Conservation (phyloP, 2,797 vertebrate species). For the Sebastes diploproa region DNA sequence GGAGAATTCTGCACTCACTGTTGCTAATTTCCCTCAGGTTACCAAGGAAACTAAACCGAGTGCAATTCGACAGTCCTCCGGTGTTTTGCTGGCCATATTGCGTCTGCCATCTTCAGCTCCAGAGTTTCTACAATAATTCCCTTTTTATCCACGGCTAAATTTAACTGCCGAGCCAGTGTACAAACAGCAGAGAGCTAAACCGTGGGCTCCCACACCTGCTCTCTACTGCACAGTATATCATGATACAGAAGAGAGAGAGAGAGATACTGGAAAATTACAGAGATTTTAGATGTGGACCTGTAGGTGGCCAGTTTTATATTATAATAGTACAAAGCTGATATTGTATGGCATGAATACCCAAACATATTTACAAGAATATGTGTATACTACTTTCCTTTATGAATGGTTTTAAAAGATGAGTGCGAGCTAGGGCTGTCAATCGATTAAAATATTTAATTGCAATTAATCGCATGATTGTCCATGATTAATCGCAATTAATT, state of each 20-base stretch:
- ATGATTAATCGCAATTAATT: too few species aligned
- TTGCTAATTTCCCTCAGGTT: conserved; percentile 73
- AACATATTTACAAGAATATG: background rate
- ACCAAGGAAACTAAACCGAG: conserved; percentile 72
- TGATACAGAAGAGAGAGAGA: background rate
- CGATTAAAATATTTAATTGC: too few species aligned
- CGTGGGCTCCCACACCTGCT: conserved; percentile 43
- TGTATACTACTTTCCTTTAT: background rate
- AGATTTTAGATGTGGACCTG: background rate
- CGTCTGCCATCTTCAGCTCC: conserved; percentile 50
- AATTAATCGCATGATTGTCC: background rate
- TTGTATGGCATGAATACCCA: background rate
- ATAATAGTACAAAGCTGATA: conserved; percentile 2
- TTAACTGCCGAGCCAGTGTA: conserved; percentile 35
- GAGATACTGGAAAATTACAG: background rate
- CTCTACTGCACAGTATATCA: background rate
- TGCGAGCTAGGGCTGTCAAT: background rate
- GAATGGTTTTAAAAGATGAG: background rate
- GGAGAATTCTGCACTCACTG: conserved; percentile 52
- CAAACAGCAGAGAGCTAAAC: conserved; percentile 38
- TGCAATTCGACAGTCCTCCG: conserved; percentile 3
- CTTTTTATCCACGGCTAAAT: conserved; percentile 55
- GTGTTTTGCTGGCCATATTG: conserved; percentile 49
- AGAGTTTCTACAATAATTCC: conserved; percentile 45
- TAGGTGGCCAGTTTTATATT: background rate